Evolutionary conservation across 2,113 vertebrate genomes (phyloP).

Genomic region (Cricetomys ansorgei): DNA sequence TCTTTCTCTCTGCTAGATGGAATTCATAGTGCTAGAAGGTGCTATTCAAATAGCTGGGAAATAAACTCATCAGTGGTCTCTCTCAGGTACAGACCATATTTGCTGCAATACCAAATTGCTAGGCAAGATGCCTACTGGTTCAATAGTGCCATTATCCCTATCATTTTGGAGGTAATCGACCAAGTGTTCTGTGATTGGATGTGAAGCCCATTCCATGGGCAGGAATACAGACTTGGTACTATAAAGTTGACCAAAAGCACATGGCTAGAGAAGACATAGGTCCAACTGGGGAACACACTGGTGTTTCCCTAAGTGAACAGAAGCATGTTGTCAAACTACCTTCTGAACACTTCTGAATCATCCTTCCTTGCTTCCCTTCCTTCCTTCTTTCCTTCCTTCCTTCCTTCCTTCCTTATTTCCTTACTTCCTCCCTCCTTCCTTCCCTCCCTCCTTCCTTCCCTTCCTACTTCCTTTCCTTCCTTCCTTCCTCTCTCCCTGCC

Average conservation of each 20-base stretch:
- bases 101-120: background rate
- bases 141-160: background rate
- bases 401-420: rapidly evolving
- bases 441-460: too few species aligned
- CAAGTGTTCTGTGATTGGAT: background rate
- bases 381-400: background rate
- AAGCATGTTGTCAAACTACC: background rate
- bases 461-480: rapidly evolving
- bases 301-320: background rate
- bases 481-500: background rate
- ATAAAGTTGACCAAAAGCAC: background rate
- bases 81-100: background rate
- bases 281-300: background rate
- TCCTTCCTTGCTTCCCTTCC: too few species aligned
- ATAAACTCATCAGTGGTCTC: background rate
- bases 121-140: background rate
- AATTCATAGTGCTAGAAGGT: background rate
- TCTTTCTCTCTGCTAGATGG: too few species aligned
- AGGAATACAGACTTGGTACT: background rate
- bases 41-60: background rate
- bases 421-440: too few species aligned
- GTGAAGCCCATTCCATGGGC: background rate
- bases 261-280: background rate
- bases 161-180: background rate
- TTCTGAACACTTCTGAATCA: background rate